phyloP scores from a whole-genome alignment of 2,797 vertebrate genomes.

The Lates japonicus region DNA sequence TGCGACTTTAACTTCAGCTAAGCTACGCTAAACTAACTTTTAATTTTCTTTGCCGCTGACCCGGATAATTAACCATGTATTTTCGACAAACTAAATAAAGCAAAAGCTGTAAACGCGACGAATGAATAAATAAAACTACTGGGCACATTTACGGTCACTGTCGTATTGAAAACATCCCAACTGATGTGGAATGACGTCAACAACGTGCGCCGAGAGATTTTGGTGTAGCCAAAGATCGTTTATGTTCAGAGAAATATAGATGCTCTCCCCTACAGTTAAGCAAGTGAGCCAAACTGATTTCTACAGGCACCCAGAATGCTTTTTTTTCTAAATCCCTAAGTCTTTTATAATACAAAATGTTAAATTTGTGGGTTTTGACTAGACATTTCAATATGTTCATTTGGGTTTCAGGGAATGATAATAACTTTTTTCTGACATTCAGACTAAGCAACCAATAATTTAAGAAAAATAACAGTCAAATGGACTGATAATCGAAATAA shows the following conservation, averaged over 20 bases:
- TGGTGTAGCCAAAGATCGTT: constrained; percentile 36
- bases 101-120: fast-evolving
- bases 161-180: background rate
- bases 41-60: background rate
- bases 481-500: too few relatives aligned
- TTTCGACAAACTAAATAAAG: fast-evolving
- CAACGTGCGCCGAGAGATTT: constrained; percentile 22
- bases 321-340: background rate
- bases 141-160: too few relatives aligned
- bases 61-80: fast-evolving
- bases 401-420: too few relatives aligned
- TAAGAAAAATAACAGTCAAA: background rate
- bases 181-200: constrained; percentile 21
- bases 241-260: too few relatives aligned
- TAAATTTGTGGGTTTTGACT: too few relatives aligned
- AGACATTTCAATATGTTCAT: too few relatives aligned
- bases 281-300: background rate
- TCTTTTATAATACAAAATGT: background rate
- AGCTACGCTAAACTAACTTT: background rate
- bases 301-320: background rate
- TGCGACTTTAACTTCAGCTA: constrained; percentile 16
- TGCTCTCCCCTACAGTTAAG: background rate
- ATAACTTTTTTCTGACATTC: too few relatives aligned
- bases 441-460: too few relatives aligned
- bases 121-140: background rate